Conservation (phyloP, 2,113 vertebrate species). For the Corydoras sp. region DNA sequence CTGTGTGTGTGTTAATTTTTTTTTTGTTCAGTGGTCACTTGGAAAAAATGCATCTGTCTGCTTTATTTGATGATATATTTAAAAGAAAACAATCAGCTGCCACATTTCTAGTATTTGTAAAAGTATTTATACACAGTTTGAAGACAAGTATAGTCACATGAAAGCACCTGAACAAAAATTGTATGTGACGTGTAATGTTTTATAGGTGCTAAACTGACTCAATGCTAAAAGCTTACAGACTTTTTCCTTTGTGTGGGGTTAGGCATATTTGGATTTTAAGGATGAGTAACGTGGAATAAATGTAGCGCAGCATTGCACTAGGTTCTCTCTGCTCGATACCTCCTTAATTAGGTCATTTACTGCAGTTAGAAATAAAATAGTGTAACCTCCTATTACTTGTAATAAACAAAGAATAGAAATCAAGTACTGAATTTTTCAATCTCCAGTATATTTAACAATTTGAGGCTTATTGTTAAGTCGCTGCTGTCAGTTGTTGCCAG, state of each 20-base stretch:
- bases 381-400: neutral
- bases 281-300: neutral
- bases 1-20: neutral
- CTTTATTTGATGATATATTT: too few relatives aligned
- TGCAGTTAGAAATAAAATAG: neutral
- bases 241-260: too few relatives aligned
- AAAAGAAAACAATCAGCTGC: too few relatives aligned
- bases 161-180: too few relatives aligned
- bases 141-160: too few relatives aligned
- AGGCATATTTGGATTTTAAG: too few relatives aligned
- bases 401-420: neutral
- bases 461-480: neutral
- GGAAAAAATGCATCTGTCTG: too few relatives aligned
- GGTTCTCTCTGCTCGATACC: neutral
- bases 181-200: too few relatives aligned
- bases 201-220: too few relatives aligned
- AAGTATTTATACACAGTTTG: too few relatives aligned
- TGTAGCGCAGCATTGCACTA: neutral
- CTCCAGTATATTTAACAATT: neutral
- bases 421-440: neutral
- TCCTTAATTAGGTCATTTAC: slow-evolving; percentile 32
- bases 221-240: too few relatives aligned
- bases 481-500: neutral
- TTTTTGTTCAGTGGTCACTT: neutral
- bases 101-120: too few relatives aligned